phyloP scores from a whole-genome alignment of 2,888 invertebrate species.

The Acronicta alni region DNA sequence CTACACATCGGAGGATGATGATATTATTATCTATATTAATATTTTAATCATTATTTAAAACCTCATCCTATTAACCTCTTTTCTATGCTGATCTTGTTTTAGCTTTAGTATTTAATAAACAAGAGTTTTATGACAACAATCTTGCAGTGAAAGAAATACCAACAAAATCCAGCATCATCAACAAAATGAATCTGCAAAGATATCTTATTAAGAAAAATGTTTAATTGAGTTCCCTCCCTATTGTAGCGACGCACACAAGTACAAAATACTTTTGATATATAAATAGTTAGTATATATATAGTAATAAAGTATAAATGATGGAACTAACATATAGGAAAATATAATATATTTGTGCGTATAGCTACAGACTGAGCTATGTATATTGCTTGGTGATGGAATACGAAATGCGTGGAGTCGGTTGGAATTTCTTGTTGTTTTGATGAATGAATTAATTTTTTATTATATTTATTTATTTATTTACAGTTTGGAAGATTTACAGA shows the following conservation, averaged over 20 bases:
- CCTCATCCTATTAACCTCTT: too few relatives aligned
- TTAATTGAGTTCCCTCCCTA: constrained; percentile 81
- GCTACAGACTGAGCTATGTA: constrained; percentile 84
- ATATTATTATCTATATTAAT: too few relatives aligned
- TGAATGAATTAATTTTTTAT: background rate
- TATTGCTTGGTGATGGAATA: constrained; percentile 78
- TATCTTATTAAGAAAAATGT: constrained; percentile 81
- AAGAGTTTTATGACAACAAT: too few relatives aligned
- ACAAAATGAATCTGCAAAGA: constrained; percentile 54
- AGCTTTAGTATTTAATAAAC: too few relatives aligned
- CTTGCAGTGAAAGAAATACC: constrained; percentile 3
- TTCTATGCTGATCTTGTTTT: too few relatives aligned
- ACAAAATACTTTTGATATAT: constrained; percentile 64
- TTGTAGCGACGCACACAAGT: constrained; percentile 54
- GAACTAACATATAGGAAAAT: constrained; percentile 88
- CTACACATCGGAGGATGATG: too few relatives aligned
- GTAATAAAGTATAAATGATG: constrained; percentile 89
- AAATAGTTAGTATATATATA: constrained; percentile 84
- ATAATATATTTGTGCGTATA: constrained; percentile 88
- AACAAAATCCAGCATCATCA: constrained; percentile 27
- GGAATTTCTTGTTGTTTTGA: constrained; percentile 11
- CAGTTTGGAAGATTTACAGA: too few relatives aligned
- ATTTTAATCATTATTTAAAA: too few relatives aligned
- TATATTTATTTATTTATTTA: too few relatives aligned
- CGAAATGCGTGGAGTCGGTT: constrained; percentile 61